Evolutionary conservation across 2,888 invertebrate species (phyloP).

Genomic region (Platycheirus rosarum): DNA sequence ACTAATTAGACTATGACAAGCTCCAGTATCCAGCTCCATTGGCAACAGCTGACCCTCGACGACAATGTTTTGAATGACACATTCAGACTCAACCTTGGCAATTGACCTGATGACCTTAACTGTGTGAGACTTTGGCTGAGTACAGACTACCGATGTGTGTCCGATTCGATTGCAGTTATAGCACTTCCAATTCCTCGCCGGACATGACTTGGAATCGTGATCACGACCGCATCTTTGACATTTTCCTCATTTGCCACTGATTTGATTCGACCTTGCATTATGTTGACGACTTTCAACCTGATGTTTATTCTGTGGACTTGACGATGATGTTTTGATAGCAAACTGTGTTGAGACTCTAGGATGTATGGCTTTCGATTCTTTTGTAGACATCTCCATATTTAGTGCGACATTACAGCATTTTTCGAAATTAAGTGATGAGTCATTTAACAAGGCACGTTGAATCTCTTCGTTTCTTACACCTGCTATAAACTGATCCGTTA

Average conservation of each 20-base stretch:
- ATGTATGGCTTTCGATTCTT: constrained; percentile 22
- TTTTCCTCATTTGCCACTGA: constrained; percentile 30
- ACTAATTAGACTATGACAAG: constrained; percentile 18
- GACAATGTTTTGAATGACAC: constrained; percentile 7
- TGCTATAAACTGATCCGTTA: constrained; percentile 32
- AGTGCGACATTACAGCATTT: constrained; percentile 39
- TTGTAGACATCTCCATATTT: constrained; percentile 24
- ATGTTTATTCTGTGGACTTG: constrained; percentile 13
- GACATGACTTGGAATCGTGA: constrained; percentile 24
- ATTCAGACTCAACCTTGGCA: constrained; percentile 26
- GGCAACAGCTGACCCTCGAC: neutral
- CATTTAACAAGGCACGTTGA: constrained; percentile 36
- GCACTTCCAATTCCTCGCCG: constrained; percentile 41
- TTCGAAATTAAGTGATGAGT: constrained; percentile 37
- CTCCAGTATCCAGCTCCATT: constrained; percentile 22
- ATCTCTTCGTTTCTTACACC: constrained; percentile 29
- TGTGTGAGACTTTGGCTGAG: constrained; percentile 6
- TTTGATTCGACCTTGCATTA: constrained; percentile 14
- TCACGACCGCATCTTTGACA: constrained; percentile 30
- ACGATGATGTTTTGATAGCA: constrained; percentile 2
- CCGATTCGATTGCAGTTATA: constrained; percentile 38
- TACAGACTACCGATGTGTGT: constrained; percentile 41
- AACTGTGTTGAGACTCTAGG: constrained; percentile 22
- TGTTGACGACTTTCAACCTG: neutral
- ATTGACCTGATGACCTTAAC: constrained; percentile 26